Conservation (phyloP, 1,140 invertebrate genomes). For the Phocides pigmalion region DNA sequence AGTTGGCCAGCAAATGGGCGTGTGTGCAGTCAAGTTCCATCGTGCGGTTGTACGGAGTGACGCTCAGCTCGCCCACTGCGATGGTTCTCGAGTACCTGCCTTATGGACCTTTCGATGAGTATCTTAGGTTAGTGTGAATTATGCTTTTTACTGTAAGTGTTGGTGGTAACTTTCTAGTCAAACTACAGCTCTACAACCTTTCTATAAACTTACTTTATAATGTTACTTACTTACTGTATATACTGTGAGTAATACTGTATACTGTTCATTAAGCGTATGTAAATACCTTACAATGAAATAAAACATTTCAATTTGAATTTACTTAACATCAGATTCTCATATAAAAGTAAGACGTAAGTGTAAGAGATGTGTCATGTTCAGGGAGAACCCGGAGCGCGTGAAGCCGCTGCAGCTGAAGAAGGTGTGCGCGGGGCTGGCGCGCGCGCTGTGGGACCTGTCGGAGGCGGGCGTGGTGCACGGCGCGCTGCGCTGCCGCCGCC, state of each 20-base stretch:
- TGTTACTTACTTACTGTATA: too few species aligned
- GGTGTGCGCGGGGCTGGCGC: constrained; percentile 89
- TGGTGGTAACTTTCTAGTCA: too few species aligned
- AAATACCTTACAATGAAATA: too few species aligned
- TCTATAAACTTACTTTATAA: too few species aligned
- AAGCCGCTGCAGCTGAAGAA: constrained; percentile 91
- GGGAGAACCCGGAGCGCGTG: constrained; percentile 82
- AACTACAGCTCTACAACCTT: too few species aligned
- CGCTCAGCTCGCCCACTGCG: constrained; percentile 89
- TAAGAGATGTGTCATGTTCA: too few species aligned
- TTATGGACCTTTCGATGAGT: constrained; percentile 90
- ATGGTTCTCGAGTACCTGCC: constrained; percentile 92
- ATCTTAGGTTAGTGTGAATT: constrained; percentile 86
- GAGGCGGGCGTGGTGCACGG: constrained; percentile 93
- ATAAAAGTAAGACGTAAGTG: too few species aligned
- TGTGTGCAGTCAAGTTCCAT: constrained; percentile 89
- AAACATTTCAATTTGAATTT: too few species aligned
- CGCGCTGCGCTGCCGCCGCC: constrained; percentile 92
- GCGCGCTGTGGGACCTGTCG: constrained; percentile 92
- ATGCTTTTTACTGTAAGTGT: too few species aligned
- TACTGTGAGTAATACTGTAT: too few species aligned
- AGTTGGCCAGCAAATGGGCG: constrained; percentile 89
- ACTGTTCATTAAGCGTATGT: too few species aligned
- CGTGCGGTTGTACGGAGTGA: constrained; percentile 90
- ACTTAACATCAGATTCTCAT: too few species aligned